phyloP scores from a whole-genome alignment of 2,888 invertebrate species.

The Dryobotodes eremita region DNA sequence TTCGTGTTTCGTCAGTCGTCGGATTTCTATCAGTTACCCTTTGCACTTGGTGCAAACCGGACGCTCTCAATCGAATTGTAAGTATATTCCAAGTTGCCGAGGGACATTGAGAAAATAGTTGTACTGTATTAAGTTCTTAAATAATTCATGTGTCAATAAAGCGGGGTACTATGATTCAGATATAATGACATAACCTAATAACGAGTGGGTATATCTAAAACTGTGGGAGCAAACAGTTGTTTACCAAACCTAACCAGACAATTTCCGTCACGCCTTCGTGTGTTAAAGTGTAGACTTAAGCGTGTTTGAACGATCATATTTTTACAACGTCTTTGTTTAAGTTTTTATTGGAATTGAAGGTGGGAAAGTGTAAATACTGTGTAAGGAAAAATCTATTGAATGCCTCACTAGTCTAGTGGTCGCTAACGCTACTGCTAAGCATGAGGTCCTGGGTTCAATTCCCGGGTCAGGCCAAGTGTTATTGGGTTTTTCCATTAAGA shows the following conservation, averaged over 20 bases:
- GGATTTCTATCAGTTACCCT: too few relatives aligned
- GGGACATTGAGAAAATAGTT: too few relatives aligned
- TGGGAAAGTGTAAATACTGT: background rate
- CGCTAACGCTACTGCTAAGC: too few relatives aligned
- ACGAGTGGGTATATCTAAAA: slow-evolving; percentile 54
- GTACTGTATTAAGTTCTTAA: background rate
- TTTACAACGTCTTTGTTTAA: background rate
- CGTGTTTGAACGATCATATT: slow-evolving; percentile 23
- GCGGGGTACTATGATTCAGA: slow-evolving; percentile 32
- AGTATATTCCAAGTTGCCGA: too few relatives aligned
- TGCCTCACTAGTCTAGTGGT: too few relatives aligned
- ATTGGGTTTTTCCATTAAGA: too few relatives aligned
- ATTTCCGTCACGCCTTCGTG: slow-evolving; percentile 69
- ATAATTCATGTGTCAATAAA: slow-evolving; percentile 22
- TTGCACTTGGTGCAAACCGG: too few relatives aligned
- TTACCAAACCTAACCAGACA: slow-evolving; percentile 71
- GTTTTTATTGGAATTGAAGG: background rate
- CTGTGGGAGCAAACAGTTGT: slow-evolving; percentile 68
- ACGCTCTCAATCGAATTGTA: too few relatives aligned
- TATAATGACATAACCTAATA: slow-evolving; percentile 58
- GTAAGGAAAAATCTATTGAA: background rate
- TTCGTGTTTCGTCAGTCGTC: too few relatives aligned
- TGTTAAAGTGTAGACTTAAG: slow-evolving; percentile 23
- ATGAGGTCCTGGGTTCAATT: too few relatives aligned
- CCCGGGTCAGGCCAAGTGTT: too few relatives aligned